Evolutionary conservation across 2,888 invertebrate species (phyloP), one percentile per base, ranked within the genome.

Genomic region (Agrochola litura): DNA sequence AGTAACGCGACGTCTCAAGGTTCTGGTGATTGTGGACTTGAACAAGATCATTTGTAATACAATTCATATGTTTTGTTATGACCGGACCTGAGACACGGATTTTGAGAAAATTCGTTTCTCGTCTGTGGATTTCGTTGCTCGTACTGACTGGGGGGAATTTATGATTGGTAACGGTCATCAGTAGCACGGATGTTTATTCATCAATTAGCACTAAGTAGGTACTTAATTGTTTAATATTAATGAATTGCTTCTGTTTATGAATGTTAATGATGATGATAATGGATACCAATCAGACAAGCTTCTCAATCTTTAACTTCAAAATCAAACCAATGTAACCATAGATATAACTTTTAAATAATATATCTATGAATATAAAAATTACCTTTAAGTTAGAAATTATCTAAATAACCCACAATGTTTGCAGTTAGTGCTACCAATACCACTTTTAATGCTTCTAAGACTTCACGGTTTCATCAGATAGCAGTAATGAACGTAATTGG

Each of bases 1-100:
- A 64, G 71, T 54, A 69, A 71, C 68, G 67, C 49, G 72, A 71
- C 71, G 49, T 66, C 37, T 82, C 84, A 84, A 85, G 84, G 85
- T 71, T 68, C 30, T 58, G 49, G 68, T 56, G 68, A 80, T 80
- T 76, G 83, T 83, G 61, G 19, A 46, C 74, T 83, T 77, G 70
- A 73, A 78, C 56, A 70, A 61, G 61, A 76, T 84, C 61, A 41
- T 52, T 77, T 60, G n/a, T 63, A 60, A 70, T 64, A 14, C 43
- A 58, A 79, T 70, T 70, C 73, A 73, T 73, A 70, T 73, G 22
- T 54, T 81, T 69, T 63, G 60, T 77, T 49, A 12, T n/a, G 22
- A 65, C n/a, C 46, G 46, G 70, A 65, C 52, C 52, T 65, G n/a
- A 25, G 6, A n/a, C 22, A 43, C 56, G 56, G n/a, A 65, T 58